Evolutionary conservation across 2,888 invertebrate genomes (phyloP).

Genomic region (Drosophila atroscutellata): DNA sequence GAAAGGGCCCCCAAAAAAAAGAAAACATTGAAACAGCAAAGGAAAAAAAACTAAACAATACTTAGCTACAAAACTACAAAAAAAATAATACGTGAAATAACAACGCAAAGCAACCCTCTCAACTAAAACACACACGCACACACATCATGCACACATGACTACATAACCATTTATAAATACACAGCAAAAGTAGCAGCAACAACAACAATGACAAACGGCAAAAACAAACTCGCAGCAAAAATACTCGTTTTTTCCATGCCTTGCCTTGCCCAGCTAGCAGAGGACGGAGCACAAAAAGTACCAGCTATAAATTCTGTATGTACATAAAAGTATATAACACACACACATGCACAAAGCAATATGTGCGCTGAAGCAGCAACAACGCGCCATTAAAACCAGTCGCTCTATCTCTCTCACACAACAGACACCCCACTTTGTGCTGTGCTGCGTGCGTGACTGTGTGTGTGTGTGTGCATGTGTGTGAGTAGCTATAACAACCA

Average conservation of each 20-base stretch:
- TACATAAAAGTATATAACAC: conserved; percentile 69
- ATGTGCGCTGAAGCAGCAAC: conserved; percentile 76
- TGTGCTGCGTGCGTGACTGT: conserved; percentile 13
- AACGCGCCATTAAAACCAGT: conserved; percentile 64
- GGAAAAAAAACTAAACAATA: conserved; percentile 9
- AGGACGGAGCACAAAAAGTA: conserved; percentile 64
- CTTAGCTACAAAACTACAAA: conserved; percentile 69
- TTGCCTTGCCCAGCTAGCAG: conserved; percentile 60
- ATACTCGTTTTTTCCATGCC: conserved; percentile 79
- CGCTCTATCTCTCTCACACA: conserved; percentile 62
- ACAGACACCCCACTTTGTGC: conserved; percentile 65
- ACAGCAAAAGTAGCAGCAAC: conserved; percentile 42
- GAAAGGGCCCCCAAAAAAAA: conserved; percentile 52
- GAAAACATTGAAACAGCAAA: conserved; percentile 18
- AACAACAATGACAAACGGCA: conserved; percentile 62
- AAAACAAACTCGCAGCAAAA: conserved; percentile 65
- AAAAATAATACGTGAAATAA: conserved; percentile 53
- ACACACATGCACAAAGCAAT: conserved; percentile 22
- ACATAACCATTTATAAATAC: conserved; percentile 78
- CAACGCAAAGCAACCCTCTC: conserved; percentile 69
- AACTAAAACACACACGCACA: conserved; percentile 24
- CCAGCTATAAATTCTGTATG: conserved; percentile 78
- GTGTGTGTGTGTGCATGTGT: conserved; percentile 37
- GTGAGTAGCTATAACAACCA: conserved; percentile 68
- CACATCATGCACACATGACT: conserved; percentile 59